Percentiles rank a stretch among this genome's conserved stretches.
Conservation (phyloP, 2,888 invertebrate genomes). For the Bursaphelenchus okinawaensis region DNA sequence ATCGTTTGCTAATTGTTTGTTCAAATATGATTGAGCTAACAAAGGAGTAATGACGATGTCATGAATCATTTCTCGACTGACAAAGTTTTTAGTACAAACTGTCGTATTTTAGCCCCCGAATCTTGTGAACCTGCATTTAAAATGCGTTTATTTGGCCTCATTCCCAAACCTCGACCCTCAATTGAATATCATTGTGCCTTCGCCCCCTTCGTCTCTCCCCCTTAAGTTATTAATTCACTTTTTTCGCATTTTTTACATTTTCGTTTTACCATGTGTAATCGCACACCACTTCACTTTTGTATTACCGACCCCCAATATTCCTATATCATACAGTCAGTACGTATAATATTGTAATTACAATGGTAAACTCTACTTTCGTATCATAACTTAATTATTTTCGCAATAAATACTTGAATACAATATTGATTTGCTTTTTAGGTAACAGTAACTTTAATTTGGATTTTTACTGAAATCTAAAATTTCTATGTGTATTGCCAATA, state of each 20-base stretch:
- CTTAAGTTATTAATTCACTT: not conserved
- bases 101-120: not conserved
- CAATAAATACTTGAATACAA: too few species aligned
- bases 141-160: not conserved
- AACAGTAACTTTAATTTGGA: too few species aligned
- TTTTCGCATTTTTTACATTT: not conserved
- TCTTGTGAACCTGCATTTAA: not conserved
- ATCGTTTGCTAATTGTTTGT: too few species aligned
- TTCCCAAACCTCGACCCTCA: not conserved
- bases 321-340: not conserved
- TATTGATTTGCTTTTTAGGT: too few species aligned
- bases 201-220: not conserved
- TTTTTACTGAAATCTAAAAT: too few species aligned
- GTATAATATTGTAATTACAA: too few species aligned
- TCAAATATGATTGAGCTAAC: too few species aligned
- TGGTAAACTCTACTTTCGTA: too few species aligned
- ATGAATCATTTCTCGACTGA: too few species aligned
- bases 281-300: not conserved
- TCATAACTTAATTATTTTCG: too few species aligned
- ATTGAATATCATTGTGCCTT: not conserved
- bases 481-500: too few species aligned
- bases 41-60: too few species aligned
- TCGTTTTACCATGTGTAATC: not conserved
- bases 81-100: not conserved
- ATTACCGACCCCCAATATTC: not conserved